Evolutionary conservation across 2,888 invertebrate species (phyloP), one percentile per base, ranked within the genome.

Genomic region (Cremastinae sp.): DNA sequence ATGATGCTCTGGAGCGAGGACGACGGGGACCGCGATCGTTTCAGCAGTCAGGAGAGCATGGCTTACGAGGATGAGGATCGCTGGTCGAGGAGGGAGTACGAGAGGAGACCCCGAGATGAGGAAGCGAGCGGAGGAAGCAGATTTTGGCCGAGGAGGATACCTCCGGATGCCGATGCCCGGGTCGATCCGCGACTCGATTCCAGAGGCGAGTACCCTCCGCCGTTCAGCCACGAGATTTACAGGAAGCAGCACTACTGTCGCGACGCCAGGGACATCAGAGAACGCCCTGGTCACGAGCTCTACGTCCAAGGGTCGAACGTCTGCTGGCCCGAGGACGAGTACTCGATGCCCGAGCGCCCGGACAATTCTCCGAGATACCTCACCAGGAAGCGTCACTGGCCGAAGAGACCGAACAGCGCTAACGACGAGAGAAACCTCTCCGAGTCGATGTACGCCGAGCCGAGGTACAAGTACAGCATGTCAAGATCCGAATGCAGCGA

Each of bases 1-100:
- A 84, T 88, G 83, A 84, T 84, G 78, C 73, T 87, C 2, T 89
- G 88, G 88, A 86, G 80, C 62, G 89, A 89, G 35, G 89, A 90
- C 81, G 90, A 91, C 56, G 83, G 90, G 81, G 90, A 91, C 61
- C 83, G 91, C 22, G 89, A 89, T 37, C 84, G 89, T 35, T 89
- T 90, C 61, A 89, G 89, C 39, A 89, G 89, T 59, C 88, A 90
- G 59, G 90, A 90, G 75, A 89, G 88, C 72, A 88, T 89, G 87
- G 87, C 90, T 56, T 90, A 90, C 62, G 89, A 90, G 66, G 93
- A 92, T 59, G 89, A 86, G 14, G 86, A 89, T 12, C 87, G 90
- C 35, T 82, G 87, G 53, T 87, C 85, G 82, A 79, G 87, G 55
- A 82, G 87, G 35, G 88, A 88, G 16, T 89, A 87, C 73, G 89